These are phyloP conservation scores for Daubentonia madagascariensis DNA, from an alignment of 2,113 vertebrate genomes.

Conservation along the genomic window DNA sequence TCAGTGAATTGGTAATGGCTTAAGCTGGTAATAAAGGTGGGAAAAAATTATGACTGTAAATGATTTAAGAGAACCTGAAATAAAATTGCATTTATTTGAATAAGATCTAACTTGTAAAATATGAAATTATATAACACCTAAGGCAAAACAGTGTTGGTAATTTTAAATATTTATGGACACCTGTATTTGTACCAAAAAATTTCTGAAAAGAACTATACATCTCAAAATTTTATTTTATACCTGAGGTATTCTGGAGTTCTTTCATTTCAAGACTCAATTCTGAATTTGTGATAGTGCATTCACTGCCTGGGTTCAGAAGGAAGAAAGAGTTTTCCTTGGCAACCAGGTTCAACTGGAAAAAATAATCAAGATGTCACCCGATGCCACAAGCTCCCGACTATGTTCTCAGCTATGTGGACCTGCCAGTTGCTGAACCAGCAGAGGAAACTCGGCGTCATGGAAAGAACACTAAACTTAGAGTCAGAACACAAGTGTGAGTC, in stretches of 20 bases:
- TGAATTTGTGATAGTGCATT: neutral
- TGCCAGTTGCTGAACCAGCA: constrained; percentile 66
- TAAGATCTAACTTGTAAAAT: neutral
- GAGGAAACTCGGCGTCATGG: constrained; percentile 45
- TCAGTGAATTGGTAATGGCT: neutral
- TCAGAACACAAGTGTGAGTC: neutral
- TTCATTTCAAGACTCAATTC: neutral
- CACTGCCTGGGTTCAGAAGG: neutral
- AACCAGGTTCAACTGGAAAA: constrained; percentile 66
- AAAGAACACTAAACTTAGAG: constrained; percentile 63
- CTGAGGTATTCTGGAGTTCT: neutral
- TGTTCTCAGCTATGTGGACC: neutral
- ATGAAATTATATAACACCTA: neutral
- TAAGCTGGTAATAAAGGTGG: neutral
- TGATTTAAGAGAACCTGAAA: neutral
- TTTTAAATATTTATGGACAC: constrained; percentile 18
- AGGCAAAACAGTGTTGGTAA: neutral
- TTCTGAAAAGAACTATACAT: neutral
- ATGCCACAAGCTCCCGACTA: constrained; percentile 27
- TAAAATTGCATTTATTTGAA: neutral
- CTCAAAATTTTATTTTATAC: constrained; percentile 23
- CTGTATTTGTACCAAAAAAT: neutral
- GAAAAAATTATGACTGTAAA: neutral
- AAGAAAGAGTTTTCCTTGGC: constrained; percentile 46
- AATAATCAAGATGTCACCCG: constrained; percentile 65